Conservation (phyloP, 2,797 vertebrate genomes). For the Cryptoblepharus egeriae region DNA sequence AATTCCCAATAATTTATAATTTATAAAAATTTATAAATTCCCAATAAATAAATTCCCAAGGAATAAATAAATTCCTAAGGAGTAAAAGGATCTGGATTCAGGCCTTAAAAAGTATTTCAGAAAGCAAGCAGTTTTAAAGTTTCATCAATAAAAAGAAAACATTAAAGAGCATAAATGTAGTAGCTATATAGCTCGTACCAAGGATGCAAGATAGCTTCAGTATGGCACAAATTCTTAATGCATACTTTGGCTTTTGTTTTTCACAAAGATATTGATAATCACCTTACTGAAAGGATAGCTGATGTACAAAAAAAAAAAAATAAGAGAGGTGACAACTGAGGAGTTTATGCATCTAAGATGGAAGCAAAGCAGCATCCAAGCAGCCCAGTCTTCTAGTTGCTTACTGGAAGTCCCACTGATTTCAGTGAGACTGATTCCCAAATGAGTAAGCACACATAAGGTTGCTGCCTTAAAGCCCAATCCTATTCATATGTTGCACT, state of each 20-base stretch:
- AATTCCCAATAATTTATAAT: no score
- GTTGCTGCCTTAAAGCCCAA: no score
- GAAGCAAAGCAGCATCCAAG: neutral
- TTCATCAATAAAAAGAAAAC: conserved; percentile 12
- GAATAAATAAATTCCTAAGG: conserved; percentile 15
- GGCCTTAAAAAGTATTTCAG: neutral
- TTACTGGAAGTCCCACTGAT: neutral
- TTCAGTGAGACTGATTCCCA: neutral
- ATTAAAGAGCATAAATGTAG: conserved; percentile 20
- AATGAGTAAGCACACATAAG: no score
- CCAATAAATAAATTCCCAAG: conserved; percentile 16
- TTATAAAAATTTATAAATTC: no score
- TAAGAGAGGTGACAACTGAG: neutral
- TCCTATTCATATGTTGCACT: neutral
- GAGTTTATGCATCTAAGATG: neutral
- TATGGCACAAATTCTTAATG: conserved; percentile 8
- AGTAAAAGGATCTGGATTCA: neutral
- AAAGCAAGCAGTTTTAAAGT: conserved; percentile 12
- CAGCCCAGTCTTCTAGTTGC: neutral
- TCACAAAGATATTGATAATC: conserved; percentile 4
- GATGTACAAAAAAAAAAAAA: neutral
- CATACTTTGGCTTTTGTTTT: conserved; percentile 14
- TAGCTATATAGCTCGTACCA: neutral
- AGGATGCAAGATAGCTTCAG: neutral
- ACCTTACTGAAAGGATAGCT: neutral